A percentile compares a stretch with the other conserved stretches of the same genome.
Conservation (phyloP, 1,140 invertebrate species). For the Ridgeia piscesae region DNA sequence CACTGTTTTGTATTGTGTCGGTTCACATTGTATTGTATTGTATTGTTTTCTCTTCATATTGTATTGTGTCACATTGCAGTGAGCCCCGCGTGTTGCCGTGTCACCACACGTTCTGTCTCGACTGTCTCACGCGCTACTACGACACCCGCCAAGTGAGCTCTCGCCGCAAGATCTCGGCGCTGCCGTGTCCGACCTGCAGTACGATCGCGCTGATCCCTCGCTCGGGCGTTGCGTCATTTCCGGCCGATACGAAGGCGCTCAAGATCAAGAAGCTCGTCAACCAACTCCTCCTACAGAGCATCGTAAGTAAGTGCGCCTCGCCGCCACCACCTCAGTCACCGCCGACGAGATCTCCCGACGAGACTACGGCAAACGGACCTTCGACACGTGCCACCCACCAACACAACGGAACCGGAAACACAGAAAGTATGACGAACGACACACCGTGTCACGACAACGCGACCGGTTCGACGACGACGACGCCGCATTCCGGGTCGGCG, state of each 20-base stretch:
- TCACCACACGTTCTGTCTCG: constrained; percentile 12
- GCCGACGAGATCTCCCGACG: not conserved
- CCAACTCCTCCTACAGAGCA: not conserved
- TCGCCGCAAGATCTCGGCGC: not conserved
- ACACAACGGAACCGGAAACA: not conserved
- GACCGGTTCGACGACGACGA: not conserved
- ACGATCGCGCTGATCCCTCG: not conserved
- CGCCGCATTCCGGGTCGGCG: not conserved
- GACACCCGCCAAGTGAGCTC: not conserved
- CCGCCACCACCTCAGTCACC: not conserved
- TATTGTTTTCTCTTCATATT: too few species aligned
- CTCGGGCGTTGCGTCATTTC: not conserved
- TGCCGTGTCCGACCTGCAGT: constrained; percentile 10
- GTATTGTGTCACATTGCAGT: too few species aligned
- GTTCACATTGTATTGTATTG: too few species aligned
- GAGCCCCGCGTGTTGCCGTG: constrained; percentile 22
- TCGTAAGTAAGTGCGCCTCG: not conserved
- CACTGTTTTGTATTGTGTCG: too few species aligned
- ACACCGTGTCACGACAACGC: not conserved
- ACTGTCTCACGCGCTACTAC: not conserved
- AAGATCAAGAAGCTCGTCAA: constrained; percentile 7
- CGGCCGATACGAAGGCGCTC: not conserved
- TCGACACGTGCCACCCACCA: not conserved
- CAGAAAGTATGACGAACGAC: not conserved
- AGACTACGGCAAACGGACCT: not conserved